Percentiles rank a stretch among this genome's conserved stretches.
Conservation (phyloP, 2,113 vertebrate species). For the Solenodon paradoxus region DNA sequence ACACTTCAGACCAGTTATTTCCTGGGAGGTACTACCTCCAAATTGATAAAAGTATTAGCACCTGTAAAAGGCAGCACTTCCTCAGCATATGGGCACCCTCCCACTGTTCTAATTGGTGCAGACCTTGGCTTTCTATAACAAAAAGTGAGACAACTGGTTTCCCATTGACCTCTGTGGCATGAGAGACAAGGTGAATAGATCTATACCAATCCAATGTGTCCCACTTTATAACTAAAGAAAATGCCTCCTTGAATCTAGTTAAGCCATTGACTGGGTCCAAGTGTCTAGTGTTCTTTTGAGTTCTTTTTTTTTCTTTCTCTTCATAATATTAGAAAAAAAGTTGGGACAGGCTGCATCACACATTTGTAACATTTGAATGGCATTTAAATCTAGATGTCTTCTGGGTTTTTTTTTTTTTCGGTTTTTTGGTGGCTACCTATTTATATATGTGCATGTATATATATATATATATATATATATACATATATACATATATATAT, state of each 20-base stretch:
- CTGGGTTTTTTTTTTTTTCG: too few species aligned
- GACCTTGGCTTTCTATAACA: not conserved
- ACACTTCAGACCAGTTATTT: slow-evolving; percentile 57
- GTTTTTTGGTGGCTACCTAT: slow-evolving; percentile 25
- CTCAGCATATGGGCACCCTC: too few species aligned
- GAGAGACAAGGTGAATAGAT: not conserved
- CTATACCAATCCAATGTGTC: not conserved
- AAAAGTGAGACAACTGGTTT: not conserved
- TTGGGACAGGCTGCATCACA: not conserved
- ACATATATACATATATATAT: not conserved
- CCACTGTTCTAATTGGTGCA: not conserved
- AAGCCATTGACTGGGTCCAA: not conserved
- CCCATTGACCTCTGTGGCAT: not conserved
- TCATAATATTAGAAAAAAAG: not conserved
- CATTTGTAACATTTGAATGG: not conserved
- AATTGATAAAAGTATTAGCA: not conserved
- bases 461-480: too few species aligned
- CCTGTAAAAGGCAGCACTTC: not conserved
- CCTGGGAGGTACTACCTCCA: not conserved
- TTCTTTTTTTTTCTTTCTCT: slow-evolving; percentile 2
- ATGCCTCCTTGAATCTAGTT: not conserved
- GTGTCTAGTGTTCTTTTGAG: not conserved
- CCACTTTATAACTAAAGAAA: not conserved
- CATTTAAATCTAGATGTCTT: slow-evolving; percentile 6
- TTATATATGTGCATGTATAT: too few species aligned